Conservation (phyloP, 2,888 invertebrate species). For the Dryobota labecula region DNA sequence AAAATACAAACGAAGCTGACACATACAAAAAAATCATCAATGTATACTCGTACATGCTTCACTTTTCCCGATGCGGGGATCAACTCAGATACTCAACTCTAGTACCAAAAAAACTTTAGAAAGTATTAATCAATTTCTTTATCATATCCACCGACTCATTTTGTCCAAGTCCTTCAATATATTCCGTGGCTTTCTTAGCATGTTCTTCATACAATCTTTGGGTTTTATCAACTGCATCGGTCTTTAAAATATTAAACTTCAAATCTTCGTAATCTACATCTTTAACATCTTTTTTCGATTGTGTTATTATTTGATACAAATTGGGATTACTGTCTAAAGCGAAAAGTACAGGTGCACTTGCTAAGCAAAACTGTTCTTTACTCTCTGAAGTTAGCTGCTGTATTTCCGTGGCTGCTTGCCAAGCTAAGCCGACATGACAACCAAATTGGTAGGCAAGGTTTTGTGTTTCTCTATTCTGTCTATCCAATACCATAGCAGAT, state of each 20-base stretch:
- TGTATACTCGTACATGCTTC: neutral
- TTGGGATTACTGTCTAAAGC: conserved; percentile 94
- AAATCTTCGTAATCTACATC: conserved; percentile 92
- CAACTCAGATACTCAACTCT: neutral
- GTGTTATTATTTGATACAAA: conserved; percentile 91
- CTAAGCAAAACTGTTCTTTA: conserved; percentile 93
- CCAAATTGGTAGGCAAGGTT: conserved; percentile 95
- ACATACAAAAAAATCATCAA: neutral
- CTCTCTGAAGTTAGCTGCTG: conserved; percentile 90
- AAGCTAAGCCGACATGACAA: conserved; percentile 94
- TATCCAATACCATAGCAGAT: conserved; percentile 94
- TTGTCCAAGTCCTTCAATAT: conserved; percentile 81
- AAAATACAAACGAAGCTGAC: neutral
- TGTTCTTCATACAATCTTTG: conserved; percentile 84
- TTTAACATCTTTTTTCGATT: conserved; percentile 92
- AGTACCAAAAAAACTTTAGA: conserved; percentile 61
- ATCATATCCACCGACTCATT: conserved; percentile 87
- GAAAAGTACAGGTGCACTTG: conserved; percentile 96
- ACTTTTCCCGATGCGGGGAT: conserved; percentile 35
- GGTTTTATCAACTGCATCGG: conserved; percentile 85
- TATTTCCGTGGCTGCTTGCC: conserved; percentile 92
- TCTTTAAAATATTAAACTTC: conserved; percentile 87
- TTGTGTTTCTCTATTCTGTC: conserved; percentile 92
- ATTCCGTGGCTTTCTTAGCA: conserved; percentile 82
- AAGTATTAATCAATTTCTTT: conserved; percentile 85